phyloP scores from a whole-genome alignment of 1,140 invertebrate species.

The Physella acuta region DNA sequence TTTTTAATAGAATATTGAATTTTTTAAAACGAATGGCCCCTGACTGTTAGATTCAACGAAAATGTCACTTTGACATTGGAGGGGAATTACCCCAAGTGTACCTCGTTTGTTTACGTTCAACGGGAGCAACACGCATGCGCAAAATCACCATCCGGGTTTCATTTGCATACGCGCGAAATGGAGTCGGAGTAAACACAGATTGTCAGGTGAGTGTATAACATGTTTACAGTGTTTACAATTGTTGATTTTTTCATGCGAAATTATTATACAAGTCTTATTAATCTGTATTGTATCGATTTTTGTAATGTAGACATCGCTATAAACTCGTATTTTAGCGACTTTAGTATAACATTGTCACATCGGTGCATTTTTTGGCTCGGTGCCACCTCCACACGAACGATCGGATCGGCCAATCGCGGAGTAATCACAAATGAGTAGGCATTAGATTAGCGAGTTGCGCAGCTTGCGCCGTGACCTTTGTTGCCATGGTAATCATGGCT shows the following conservation, averaged over 20 bases:
- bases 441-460: no score
- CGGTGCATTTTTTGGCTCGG: slow-evolving; percentile 9
- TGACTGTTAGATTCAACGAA: neutral
- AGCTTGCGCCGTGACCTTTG: no score
- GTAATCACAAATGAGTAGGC: neutral
- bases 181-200: slow-evolving; percentile 35
- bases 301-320: no score
- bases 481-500: no score
- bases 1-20: neutral
- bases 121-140: slow-evolving; percentile 30
- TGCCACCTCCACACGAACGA: slow-evolving; percentile 15
- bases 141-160: slow-evolving; percentile 27
- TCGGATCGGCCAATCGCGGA: neutral
- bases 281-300: no score
- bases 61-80: neutral
- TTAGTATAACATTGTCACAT: no score
- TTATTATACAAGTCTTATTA: no score
- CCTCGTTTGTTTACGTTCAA: slow-evolving; percentile 22
- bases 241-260: neutral
- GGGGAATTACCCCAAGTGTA: neutral
- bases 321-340: no score
- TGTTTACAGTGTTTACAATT: slow-evolving; percentile 10
- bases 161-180: slow-evolving; percentile 35
- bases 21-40: neutral
- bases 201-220: slow-evolving; percentile 25